Evolutionary conservation across 2,888 invertebrate genomes (phyloP), one percentile per base, ranked within the genome.

Genomic region (Sarcophaga caerulescens): DNA sequence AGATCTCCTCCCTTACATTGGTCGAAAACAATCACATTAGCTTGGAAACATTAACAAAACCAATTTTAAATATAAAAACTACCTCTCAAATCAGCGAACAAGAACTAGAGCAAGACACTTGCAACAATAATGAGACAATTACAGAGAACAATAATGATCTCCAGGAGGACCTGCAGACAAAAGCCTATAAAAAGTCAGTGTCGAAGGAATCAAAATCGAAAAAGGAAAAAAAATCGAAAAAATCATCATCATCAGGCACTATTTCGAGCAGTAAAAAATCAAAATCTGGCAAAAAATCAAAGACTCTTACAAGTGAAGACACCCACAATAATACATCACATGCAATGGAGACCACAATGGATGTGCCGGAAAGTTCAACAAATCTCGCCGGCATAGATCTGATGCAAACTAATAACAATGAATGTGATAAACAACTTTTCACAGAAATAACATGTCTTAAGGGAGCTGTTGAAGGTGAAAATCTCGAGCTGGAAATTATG

Each of bases 331-430:
- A 35, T 11, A 19, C 21, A 35, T 11, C 35, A 68, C 60, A 81
- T 44, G 47, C 23, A 4, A 25, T 73, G 1, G 35, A 79, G 52
- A 19, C 17, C 19, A 21, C n/a, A n/a, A n/a, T 47, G 57, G 68
- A 75, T 45, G 75, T 12, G 11, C 23, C 57, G 19, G 57, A 65
- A 35, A 17, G 52, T 35, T 62, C 62, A 14, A 23, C 19, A 2
- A 71, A 35, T 12, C 63, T 8, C 19, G 10, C 25, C 17, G 57
- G 14, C 35, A 63, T 52, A 25, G 21, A 25, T 14, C 25, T 62
- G 21, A 17, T 74, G 4, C 91, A 91, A 84, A 90, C 89, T 25
- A 92, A 92, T 69, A 90, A 91, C 77, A 91, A 90, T 87, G 90
- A 90, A 80, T 90, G 90, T 86, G 89, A 88, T 65, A 74, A 66